phyloP scores from a whole-genome alignment of 2,113 vertebrate genomes.

The Illadopsis cleaveri region DNA sequence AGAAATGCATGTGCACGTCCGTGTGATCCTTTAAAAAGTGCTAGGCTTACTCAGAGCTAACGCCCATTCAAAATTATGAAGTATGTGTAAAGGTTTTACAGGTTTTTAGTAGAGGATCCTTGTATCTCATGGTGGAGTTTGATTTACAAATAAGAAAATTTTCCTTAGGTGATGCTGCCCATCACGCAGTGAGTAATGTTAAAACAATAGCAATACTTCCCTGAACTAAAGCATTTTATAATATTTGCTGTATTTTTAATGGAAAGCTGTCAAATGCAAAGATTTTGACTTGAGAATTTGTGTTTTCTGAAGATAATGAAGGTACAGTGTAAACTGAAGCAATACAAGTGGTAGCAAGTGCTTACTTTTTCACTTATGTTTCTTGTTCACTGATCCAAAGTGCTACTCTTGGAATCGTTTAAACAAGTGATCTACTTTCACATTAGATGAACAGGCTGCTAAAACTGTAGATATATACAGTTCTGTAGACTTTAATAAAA shows the following conservation, averaged over 20 bases:
- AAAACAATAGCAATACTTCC: background rate
- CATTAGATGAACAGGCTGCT: background rate
- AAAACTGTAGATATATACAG: background rate
- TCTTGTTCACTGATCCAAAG: background rate
- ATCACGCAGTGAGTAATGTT: background rate
- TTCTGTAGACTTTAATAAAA: background rate
- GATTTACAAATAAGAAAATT: background rate
- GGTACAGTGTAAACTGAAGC: background rate
- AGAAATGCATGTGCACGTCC: accelerated
- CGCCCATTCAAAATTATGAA: accelerated
- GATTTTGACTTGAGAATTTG: background rate
- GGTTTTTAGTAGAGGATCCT: background rate
- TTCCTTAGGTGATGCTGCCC: background rate
- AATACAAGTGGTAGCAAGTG: background rate
- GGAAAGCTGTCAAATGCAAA: background rate
- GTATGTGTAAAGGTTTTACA: background rate
- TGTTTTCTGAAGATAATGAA: background rate
- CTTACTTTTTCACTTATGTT: background rate
- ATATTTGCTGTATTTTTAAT: background rate
- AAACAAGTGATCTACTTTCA: background rate
- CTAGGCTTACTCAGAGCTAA: background rate
- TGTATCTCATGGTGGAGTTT: accelerated
- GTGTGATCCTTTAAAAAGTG: background rate
- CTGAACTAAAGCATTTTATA: background rate
- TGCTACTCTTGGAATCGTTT: background rate